Evolutionary conservation across 2,113 vertebrate species (phyloP), one percentile per base, ranked within the genome.

Genomic region (Oxygymnocypris stewartii): DNA sequence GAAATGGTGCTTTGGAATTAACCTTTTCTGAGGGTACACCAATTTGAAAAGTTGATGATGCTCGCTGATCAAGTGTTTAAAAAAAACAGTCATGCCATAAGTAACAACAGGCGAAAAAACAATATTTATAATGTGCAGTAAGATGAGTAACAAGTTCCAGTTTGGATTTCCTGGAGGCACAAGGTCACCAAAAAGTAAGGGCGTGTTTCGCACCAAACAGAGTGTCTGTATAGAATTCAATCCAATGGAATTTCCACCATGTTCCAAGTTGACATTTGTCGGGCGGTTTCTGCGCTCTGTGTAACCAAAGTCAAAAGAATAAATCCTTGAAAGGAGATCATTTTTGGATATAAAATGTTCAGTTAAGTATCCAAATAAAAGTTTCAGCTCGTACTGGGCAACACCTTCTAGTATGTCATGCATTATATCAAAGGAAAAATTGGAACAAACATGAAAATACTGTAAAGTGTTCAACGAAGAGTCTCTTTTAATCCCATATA

Each of bases 1-100:
- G 23, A 87, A 85, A 44, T 88, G 59, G 88, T 88, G 87, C 49
- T 87, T 87, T 37, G 44, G 80, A 10, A 84, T 77, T 42, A 67
- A 49, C 23, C 23, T 69, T 37, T 73, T 47, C 25, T 71, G n/a
- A 61, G 74, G 73, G 40, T 87, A 79, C 74, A 78, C 37, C 14
- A n/a, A n/a, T 57, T 65, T 84, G 20, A 87, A 87, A 69, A 87
- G 73, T 31, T 67, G 63, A 67, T 67, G 28, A 14, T 87, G 86
- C 28, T 87, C 80, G n/a, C 6, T n/a, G 49, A 87, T 87, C 18
- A 87, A 51, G 28, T 87, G 42, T 77, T 87, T 61, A 23, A 78
- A 18, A 84, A 12, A 79, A 31, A 80, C 40, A 25, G 76, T 88
- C 61, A 85, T 84, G 11, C 28, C 28, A 67, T 67, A 28, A 13